phyloP scores from a whole-genome alignment of 2,888 invertebrate genomes.

The Allophyes oxyacanthae region DNA sequence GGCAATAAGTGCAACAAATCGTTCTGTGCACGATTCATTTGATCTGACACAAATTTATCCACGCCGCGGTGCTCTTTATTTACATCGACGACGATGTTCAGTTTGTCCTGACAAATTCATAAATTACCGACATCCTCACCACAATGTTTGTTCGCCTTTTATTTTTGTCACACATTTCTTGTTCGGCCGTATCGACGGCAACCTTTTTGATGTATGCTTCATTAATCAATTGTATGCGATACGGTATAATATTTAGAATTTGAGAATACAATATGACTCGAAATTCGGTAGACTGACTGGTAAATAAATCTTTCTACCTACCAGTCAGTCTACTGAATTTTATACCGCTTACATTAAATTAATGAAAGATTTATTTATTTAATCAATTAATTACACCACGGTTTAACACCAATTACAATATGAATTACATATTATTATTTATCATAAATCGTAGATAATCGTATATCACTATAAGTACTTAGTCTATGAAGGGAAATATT shows the following conservation, averaged over 20 bases:
- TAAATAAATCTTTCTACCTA: no score
- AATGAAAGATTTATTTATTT: no score
- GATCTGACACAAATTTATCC: constrained; percentile 89
- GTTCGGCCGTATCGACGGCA: constrained; percentile 80
- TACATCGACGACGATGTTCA: constrained; percentile 83
- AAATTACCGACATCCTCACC: constrained; percentile 88
- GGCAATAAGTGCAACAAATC: constrained; percentile 85
- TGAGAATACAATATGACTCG: constrained; percentile 23
- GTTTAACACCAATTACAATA: no score
- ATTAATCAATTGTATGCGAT: constrained; percentile 69
- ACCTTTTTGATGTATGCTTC: constrained; percentile 79
- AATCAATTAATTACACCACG: no score
- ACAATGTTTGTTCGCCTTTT: constrained; percentile 77
- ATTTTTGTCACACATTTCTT: constrained; percentile 81
- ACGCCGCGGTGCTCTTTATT: constrained; percentile 84
- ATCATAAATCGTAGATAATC: no score
- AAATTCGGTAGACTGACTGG: constrained; percentile 14
- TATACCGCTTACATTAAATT: no score
- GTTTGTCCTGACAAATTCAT: constrained; percentile 89
- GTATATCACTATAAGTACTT: no score
- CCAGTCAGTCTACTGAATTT: no score
- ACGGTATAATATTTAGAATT: constrained; percentile 39
- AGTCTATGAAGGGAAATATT: no score
- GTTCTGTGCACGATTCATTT: constrained; percentile 84
- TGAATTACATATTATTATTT: no score